Evolutionary conservation across 2,113 vertebrate species (phyloP).

Genomic region (Lepus timidus): DNA sequence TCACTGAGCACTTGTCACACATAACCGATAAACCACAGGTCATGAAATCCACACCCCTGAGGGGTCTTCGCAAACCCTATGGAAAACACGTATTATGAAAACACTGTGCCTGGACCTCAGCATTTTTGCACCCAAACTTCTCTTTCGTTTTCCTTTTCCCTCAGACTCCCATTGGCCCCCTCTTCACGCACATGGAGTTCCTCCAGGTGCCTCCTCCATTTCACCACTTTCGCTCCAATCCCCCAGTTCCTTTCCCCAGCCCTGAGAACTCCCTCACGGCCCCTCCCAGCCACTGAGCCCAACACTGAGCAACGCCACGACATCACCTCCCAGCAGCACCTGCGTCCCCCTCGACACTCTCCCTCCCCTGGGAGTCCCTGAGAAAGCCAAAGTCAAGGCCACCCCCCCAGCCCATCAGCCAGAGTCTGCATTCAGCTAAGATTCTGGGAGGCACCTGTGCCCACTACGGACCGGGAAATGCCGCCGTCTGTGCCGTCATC

Average conservation of each 20-base stretch:
- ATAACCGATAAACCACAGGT: too few species aligned
- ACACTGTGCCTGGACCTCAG: too few species aligned
- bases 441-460: fast-evolving
- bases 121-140: too few species aligned
- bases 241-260: not conserved
- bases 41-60: too few species aligned
- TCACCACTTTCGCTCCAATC: too few species aligned
- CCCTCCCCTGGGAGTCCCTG: too few species aligned
- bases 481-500: fast-evolving
- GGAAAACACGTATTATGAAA: too few species aligned
- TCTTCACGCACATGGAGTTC: not conserved
- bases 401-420: not conserved
- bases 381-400: not conserved
- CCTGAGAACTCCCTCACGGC: not conserved
- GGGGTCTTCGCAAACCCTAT: too few species aligned
- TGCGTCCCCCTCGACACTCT: not conserved
- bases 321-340: not conserved
- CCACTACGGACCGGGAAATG: not conserved
- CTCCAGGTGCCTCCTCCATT: not conserved
- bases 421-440: not conserved
- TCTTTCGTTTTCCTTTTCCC: too few species aligned
- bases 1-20: not conserved
- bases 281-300: not conserved
- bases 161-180: fast-evolving
- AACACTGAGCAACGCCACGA: not conserved